Percentiles rank a stretch among this genome's conserved stretches.
phyloP scores from a whole-genome alignment of 2,113 vertebrate genomes.

The Pollimyrus isidori region DNA sequence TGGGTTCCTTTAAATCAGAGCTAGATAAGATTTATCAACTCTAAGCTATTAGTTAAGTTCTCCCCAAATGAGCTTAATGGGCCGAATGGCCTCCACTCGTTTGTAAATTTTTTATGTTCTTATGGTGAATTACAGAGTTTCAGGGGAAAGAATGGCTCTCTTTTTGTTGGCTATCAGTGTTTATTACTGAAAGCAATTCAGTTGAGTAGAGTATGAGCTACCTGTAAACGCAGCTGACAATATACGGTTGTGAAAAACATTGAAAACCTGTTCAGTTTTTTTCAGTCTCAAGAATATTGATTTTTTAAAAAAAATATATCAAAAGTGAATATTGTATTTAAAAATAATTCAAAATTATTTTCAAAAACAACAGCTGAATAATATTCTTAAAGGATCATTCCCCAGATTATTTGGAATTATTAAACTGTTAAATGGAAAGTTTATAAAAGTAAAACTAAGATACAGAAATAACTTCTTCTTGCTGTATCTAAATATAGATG shows the following conservation, averaged over 20 bases:
- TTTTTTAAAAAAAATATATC: not conserved
- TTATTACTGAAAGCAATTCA: not conserved
- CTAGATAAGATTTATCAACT: no score
- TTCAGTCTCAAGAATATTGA: not conserved
- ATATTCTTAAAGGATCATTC: not conserved
- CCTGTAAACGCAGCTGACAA: not conserved
- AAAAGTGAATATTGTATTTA: not conserved
- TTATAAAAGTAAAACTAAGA: not conserved
- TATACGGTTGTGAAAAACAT: not conserved
- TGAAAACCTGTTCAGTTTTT: not conserved
- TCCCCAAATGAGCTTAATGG: constrained; percentile 52
- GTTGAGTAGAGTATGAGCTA: not conserved
- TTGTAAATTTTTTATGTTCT: constrained; percentile 27
- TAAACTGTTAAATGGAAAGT: not conserved
- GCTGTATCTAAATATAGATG: not conserved
- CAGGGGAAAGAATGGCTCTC: not conserved
- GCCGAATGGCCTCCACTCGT: no score
- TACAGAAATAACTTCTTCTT: not conserved
- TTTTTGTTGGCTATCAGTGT: not conserved
- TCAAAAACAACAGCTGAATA: not conserved
- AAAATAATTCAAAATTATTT: not conserved
- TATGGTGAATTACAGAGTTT: no score
- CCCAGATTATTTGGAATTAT: not conserved
- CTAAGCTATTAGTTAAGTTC: no score
- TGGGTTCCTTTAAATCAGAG: no score